Base-by-base conservation (phyloP, 2,888 invertebrate species). In the Cenopis cana region DNA sequence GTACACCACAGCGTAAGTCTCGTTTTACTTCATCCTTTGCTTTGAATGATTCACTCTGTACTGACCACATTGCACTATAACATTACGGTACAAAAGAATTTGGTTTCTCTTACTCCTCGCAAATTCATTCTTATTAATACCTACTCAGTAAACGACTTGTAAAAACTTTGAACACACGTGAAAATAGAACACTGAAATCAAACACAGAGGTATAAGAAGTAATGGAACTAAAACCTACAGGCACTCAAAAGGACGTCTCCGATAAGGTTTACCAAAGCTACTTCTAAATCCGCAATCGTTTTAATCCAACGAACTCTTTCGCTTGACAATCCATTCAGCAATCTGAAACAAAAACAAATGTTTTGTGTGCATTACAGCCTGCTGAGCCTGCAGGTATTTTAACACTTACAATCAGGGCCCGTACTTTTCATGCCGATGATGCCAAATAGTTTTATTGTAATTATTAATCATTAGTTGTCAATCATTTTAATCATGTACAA, bases 251-350 rank as follows among this genome's bases (percentile, higher is more conserved):
- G 90, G 57, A 97, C 95, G 80, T 97, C 97, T 0, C 97, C 97
- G 12, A 96, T 94, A 1, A 95, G 91, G 76, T 95, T 95, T 12
- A 94, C 82, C 14, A 94, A 92, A 11, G 91, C 93, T 0, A 89
- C 81, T 72, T 94, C 94, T 69, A 95, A 91, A 0, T 94, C 92
- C 18, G 93, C 90, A 2, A 97, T 96, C 0, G 95, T 96, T 56
- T 94, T 91, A 46, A 95, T 95, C 97, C 97, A 98, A 14, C 96
- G 91, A 56, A 95, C 94, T 75, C 95, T 94, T 82, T 96, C 96
- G 14, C 95, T 96, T 0, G 96, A 95, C 55, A 96, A 82, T 4
- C 96, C 96, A 60, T 89, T 90, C 52, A 96, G 91, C 76, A 96
- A 90, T 74, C 93, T 93, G 75, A n/a, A 73, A 94, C 17, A 61